phyloP scores from a whole-genome alignment of 2,113 vertebrate species.

The Rhinoderma darwinii region DNA sequence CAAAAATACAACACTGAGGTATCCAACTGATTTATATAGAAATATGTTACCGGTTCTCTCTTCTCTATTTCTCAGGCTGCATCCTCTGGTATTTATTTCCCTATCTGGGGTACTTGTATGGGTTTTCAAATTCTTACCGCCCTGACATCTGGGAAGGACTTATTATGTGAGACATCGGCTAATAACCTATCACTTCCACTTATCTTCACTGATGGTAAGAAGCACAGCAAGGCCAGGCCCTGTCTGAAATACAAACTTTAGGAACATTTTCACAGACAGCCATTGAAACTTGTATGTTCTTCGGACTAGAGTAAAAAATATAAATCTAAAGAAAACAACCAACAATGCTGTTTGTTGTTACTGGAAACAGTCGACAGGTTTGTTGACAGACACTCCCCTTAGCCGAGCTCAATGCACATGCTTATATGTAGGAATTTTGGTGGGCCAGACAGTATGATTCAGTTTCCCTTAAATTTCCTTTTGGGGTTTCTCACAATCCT shows the following conservation, averaged over 20 bases:
- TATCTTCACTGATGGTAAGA: conserved; percentile 72
- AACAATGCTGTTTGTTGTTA: too few relatives aligned
- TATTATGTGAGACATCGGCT: conserved; percentile 70
- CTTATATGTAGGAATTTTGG: too few relatives aligned
- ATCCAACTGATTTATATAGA: not conserved
- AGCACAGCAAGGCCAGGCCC: not conserved
- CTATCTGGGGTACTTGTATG: conserved; percentile 83
- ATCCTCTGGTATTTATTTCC: conserved; percentile 76
- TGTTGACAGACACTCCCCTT: too few relatives aligned
- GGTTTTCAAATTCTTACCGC: conserved; percentile 79
- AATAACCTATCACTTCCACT: conserved; percentile 75
- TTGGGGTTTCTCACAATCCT: too few relatives aligned
- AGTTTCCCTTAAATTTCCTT: too few relatives aligned
- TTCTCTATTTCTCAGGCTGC: conserved; percentile 70
- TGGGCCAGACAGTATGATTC: too few relatives aligned
- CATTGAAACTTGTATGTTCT: not conserved
- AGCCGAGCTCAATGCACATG: too few relatives aligned
- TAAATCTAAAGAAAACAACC: too few relatives aligned
- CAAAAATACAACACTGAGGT: not conserved
- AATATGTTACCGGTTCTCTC: not conserved
- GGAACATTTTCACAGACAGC: not conserved
- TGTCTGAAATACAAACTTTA: not conserved
- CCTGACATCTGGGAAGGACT: conserved; percentile 71
- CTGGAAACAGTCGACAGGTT: too few relatives aligned
- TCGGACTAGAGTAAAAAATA: too few relatives aligned